These are phyloP conservation scores for Orthosia incerta DNA, from an alignment of 2,888 invertebrate species.

Conservation along the genomic window DNA sequence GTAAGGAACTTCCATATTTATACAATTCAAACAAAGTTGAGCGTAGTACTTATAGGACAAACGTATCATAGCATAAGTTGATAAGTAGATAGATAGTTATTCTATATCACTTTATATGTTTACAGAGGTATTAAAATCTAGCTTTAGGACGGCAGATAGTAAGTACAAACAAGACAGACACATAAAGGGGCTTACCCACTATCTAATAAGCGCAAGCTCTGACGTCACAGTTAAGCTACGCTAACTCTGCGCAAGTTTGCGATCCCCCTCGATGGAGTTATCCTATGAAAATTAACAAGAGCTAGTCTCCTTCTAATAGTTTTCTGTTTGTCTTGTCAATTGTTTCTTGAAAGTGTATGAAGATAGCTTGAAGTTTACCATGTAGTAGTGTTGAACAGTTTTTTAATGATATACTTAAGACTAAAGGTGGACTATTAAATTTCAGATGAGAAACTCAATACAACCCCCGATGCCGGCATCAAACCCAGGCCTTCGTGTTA, in stretches of 20 bases:
- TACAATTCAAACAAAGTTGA: too few species aligned
- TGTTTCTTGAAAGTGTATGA: slow-evolving; percentile 25
- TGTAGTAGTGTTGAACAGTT: background rate
- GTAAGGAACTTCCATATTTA: too few species aligned
- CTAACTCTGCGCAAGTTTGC: slow-evolving; percentile 53
- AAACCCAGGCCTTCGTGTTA: too few species aligned
- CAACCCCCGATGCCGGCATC: too few species aligned
- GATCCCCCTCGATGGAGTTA: slow-evolving; percentile 59
- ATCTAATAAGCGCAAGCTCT: slow-evolving; percentile 51
- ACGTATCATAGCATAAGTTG: too few species aligned
- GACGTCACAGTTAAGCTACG: slow-evolving; percentile 45
- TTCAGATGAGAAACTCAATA: too few species aligned
- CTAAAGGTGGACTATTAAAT: too few species aligned
- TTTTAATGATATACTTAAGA: too few species aligned
- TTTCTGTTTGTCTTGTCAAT: slow-evolving; percentile 39
- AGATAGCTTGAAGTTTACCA: background rate
- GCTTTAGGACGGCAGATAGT: background rate
- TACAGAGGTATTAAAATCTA: too few species aligned
- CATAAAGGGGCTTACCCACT: slow-evolving; percentile 39
- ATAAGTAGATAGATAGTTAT: too few species aligned
- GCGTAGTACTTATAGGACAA: too few species aligned
- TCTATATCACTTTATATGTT: too few species aligned
- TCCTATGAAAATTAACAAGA: slow-evolving; percentile 60
- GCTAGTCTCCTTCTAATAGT: slow-evolving; percentile 21
- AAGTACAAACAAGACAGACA: slow-evolving; percentile 33